Conservation (phyloP, 1,140 invertebrate species). For the Diabrotica virgifera region DNA sequence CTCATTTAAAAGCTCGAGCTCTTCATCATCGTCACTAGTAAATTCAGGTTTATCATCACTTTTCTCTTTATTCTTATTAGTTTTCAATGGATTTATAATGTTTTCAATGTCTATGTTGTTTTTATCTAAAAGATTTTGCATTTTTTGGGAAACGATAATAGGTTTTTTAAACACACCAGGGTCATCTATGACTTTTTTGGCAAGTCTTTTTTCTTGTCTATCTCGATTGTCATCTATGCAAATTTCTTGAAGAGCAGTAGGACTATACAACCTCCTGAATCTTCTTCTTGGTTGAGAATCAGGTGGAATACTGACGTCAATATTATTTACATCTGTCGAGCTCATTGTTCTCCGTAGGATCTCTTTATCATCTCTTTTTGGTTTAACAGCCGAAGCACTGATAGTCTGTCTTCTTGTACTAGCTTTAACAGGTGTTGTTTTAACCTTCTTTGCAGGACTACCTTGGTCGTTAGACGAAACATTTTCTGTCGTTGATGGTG, state of each 20-base stretch:
- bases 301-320: neutral
- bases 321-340: neutral
- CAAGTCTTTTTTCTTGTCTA: constrained; percentile 15
- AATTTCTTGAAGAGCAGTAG: constrained; percentile 17
- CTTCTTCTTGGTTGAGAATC: constrained; percentile 5
- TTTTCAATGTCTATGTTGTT: constrained; percentile 12
- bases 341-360: neutral
- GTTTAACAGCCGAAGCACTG: neutral
- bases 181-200: constrained; percentile 16
- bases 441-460: too few species aligned
- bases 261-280: constrained; percentile 28
- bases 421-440: neutral
- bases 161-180: constrained; percentile 21
- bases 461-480: too few species aligned
- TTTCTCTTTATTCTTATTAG: constrained; percentile 1
- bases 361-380: neutral
- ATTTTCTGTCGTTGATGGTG: neutral
- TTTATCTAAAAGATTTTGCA: constrained; percentile 19
- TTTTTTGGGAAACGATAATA: constrained; percentile 6
- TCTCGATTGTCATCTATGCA: constrained; percentile 25
- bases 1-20: too few species aligned
- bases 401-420: constrained; percentile 5
- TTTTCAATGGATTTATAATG: neutral
- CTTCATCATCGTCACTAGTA: too few species aligned
- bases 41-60: too few species aligned